phyloP scores from a whole-genome alignment of 1,140 invertebrate species.

The Vollenhovia emeryi region DNA sequence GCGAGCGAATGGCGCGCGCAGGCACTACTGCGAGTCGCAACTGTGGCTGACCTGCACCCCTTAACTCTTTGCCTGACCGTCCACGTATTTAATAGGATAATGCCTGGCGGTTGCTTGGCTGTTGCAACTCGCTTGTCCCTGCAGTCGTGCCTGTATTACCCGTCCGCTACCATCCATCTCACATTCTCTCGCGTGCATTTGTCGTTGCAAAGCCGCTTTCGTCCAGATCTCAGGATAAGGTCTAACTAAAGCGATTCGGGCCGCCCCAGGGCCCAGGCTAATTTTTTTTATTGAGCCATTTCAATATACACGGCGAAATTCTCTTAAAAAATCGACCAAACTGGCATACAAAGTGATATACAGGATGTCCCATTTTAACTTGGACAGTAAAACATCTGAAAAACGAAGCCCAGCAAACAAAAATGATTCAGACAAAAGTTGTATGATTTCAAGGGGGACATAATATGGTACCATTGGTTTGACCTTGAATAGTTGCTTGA shows the following conservation, averaged over 20 bases:
- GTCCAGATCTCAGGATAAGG: background rate
- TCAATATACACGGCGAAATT: too few species aligned
- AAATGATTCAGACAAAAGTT: too few species aligned
- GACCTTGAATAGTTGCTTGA: too few species aligned
- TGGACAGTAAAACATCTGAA: too few species aligned
- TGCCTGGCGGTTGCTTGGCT: slow-evolving; percentile 1
- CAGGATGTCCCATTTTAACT: too few species aligned
- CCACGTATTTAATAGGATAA: slow-evolving; percentile 43
- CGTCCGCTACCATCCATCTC: background rate
- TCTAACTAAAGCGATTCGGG: background rate
- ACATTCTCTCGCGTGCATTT: background rate
- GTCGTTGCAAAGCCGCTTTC: background rate
- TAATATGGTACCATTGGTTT: too few species aligned
- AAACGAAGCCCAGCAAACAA: too few species aligned
- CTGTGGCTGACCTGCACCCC: slow-evolving; percentile 23
- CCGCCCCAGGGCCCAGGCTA: background rate
- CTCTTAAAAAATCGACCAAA: too few species aligned
- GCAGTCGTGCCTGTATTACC: background rate
- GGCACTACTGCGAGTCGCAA: slow-evolving; percentile 27
- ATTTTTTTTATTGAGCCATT: background rate
- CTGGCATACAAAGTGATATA: too few species aligned
- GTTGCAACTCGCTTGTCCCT: too few species aligned
- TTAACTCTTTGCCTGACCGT: slow-evolving; percentile 27
- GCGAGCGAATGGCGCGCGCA: slow-evolving; percentile 1
- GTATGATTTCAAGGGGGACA: too few species aligned